Conservation (phyloP, 2,113 vertebrate species). For the Tragelaphus scriptus region DNA sequence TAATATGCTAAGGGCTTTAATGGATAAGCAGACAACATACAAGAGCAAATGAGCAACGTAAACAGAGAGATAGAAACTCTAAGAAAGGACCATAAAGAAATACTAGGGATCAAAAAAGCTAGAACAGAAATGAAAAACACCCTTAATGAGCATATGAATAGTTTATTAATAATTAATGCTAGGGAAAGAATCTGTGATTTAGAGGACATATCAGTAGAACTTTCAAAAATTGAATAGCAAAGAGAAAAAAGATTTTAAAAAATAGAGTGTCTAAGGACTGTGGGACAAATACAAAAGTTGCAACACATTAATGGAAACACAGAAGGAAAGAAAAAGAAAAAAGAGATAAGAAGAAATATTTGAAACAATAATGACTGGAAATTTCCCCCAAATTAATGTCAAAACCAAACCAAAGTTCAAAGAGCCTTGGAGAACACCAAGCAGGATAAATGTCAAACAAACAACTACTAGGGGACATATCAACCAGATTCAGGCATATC, state of each 20-base stretch:
- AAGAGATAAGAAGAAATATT: background rate
- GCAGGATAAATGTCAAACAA: background rate
- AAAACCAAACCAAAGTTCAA: background rate
- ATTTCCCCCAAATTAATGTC: background rate
- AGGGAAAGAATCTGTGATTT: too few species aligned
- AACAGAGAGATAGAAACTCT: background rate
- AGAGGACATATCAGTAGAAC: too few species aligned
- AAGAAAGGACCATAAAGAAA: background rate
- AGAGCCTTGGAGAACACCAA: background rate
- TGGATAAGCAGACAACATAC: background rate
- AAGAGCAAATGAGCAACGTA: background rate
- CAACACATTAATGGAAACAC: too few species aligned
- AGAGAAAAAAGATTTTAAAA: too few species aligned
- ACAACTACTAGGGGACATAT: background rate
- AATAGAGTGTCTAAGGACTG: too few species aligned
- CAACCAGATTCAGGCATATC: background rate
- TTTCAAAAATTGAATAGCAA: too few species aligned
- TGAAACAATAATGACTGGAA: background rate
- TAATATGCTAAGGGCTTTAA: background rate
- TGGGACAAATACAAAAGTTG: too few species aligned
- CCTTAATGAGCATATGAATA: too few species aligned
- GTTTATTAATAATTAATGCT: too few species aligned
- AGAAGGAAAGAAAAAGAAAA: background rate
- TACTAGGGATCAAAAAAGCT: too few species aligned
- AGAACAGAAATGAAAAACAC: too few species aligned